These are phyloP conservation scores for Manis pentadactyla DNA, from an alignment of 2,797 vertebrate genomes.

Conservation along the genomic window DNA sequence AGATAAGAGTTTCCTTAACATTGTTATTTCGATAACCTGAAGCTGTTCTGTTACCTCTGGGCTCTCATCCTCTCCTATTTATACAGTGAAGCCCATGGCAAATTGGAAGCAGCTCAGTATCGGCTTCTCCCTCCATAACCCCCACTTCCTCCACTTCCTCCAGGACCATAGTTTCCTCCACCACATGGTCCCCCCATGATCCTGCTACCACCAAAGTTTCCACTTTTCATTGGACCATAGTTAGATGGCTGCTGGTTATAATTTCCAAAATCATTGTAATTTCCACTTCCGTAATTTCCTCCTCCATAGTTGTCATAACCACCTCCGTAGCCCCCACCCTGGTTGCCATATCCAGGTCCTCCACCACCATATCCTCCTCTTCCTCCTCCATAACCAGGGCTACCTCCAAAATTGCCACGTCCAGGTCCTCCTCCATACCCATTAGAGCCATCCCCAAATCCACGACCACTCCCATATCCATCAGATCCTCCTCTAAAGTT, in stretches of 20 bases:
- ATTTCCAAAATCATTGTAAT: constrained; percentile 92
- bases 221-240: constrained; percentile 92
- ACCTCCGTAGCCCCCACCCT: constrained; percentile 91
- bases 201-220: constrained; percentile 91
- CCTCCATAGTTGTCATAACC: constrained; percentile 92
- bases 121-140: constrained; percentile 92
- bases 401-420: constrained; percentile 92
- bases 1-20: constrained; percentile 94
- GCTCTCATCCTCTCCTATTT: constrained; percentile 94
- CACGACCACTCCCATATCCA: constrained; percentile 90
- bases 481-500: constrained; percentile 91
- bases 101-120: constrained; percentile 88
- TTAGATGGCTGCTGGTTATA: constrained; percentile 91
- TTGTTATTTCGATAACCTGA: constrained; percentile 94
- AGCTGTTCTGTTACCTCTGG: constrained; percentile 94
- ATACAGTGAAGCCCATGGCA: constrained; percentile 93
- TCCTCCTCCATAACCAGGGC: constrained; percentile 91
- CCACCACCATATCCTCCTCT: constrained; percentile 90
- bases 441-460: constrained; percentile 91
- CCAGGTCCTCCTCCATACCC: constrained; percentile 91
- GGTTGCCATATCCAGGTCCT: constrained; percentile 91
- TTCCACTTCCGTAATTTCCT: constrained; percentile 91
- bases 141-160: constrained; percentile 91
- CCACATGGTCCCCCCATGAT: constrained; percentile 92
- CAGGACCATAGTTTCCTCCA: constrained; percentile 92